phyloP scores from a whole-genome alignment of 2,113 vertebrate species.

The Pterophyllum scalare region DNA sequence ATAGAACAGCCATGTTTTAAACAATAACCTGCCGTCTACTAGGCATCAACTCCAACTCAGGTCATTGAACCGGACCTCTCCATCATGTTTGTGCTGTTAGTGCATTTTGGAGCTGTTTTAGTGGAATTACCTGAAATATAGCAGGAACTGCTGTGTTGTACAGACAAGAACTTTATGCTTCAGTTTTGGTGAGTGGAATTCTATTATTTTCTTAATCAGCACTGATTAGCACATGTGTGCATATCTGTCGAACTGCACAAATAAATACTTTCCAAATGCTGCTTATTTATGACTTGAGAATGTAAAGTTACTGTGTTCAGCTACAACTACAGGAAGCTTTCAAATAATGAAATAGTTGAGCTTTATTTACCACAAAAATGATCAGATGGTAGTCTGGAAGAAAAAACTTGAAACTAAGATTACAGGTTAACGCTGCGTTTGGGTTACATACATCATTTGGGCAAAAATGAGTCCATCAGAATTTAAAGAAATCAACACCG shows the following conservation, averaged over 20 bases:
- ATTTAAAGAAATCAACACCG: not conserved
- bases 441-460: not conserved
- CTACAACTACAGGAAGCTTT: not conserved
- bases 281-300: not conserved
- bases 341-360: not conserved
- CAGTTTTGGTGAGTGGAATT: not conserved
- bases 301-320: not conserved
- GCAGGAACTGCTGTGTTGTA: not conserved
- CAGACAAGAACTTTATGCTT: not conserved
- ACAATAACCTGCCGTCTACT: too few species aligned
- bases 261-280: not conserved
- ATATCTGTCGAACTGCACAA: not conserved
- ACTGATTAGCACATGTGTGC: not conserved
- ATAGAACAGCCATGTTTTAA: too few species aligned
- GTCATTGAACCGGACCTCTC: not conserved
- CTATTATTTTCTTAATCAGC: not conserved
- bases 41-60: not conserved
- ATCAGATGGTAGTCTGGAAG: fast-evolving
- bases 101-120: not conserved
- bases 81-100: not conserved
- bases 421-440: not conserved
- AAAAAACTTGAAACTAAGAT: not conserved
- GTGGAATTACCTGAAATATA: not conserved
- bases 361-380: not conserved
- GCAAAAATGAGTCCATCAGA: too few species aligned